Evolutionary conservation across 2,113 vertebrate genomes (phyloP), one percentile per base, ranked within the genome.

Genomic region (Zapornia atra): DNA sequence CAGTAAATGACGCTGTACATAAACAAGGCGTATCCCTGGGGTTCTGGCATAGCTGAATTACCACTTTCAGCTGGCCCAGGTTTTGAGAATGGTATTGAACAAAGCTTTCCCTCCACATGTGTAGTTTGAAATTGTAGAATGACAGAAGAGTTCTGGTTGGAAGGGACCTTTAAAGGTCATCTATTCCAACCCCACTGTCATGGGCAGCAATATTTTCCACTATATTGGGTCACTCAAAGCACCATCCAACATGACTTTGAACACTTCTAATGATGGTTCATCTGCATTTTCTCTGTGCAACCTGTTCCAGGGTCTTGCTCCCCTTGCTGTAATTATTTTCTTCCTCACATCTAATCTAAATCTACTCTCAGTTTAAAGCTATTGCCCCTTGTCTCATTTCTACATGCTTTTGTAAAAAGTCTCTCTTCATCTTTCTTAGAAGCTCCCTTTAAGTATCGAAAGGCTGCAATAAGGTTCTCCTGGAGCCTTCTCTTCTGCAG

Each of bases 1-100:
- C 46, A 56, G 70, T 15, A 33, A 36, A 6, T 68, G 75, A 5
- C 24, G 2, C 38, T 29, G 53, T 2, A 0, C 3, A 0, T 44
- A 50, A 80, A 12, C 38, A 44, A 64, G 25, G 26, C 18, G 16
- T 50, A 2, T 56, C 31, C 26, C 13, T 40, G 57, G 28, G 25
- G 8, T 53, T 60, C 48, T 5, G 10, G 38, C 11, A 0, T 12
- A 46, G n/a, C 3, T 54, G n/a, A 22, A 12, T 11, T 15, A 13
- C 9, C 25, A 0, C 61, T 40, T 66, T 11, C 24, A 85, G 14
- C 51, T 68, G 31, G 19, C 22, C 25, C 57, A 56, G 38, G 15
- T 46, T 50, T 36, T 29, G 53, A 40, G 71, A n/a, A 4, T 7
- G 10, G 6, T 57, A 44, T 12, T 36, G n/a, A 59, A 18, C 18